These are phyloP conservation scores for Chelidonichthys spinosus DNA, from an alignment of 2,797 vertebrate species.

Conservation along the genomic window DNA sequence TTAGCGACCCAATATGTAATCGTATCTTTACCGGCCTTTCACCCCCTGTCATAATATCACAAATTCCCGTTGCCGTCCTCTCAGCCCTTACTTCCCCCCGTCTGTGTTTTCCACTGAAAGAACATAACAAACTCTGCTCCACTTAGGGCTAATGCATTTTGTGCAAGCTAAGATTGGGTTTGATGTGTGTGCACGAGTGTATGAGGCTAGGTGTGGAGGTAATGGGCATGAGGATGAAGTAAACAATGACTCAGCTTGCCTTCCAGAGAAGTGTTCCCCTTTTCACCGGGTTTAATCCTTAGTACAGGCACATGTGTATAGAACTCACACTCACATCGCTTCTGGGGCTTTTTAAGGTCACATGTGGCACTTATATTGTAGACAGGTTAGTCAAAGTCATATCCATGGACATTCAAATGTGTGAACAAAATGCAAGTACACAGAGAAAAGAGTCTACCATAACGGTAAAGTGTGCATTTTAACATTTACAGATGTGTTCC, in stretches of 20 bases:
- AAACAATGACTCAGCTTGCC: constrained; percentile 32
- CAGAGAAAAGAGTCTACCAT: not conserved
- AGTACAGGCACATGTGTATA: not conserved
- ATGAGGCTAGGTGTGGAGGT: constrained; percentile 40
- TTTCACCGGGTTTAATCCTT: constrained; percentile 15
- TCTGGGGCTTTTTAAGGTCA: constrained; percentile 7
- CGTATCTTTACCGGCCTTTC: constrained; percentile 57
- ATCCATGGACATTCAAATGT: not conserved
- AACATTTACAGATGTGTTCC: constrained; percentile 16
- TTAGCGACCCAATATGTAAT: constrained; percentile 67
- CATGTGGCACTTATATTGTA: not conserved
- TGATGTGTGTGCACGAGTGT: constrained; percentile 47
- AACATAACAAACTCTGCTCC: constrained; percentile 67
- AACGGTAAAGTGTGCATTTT: constrained; percentile 1
- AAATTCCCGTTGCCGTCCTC: constrained; percentile 48
- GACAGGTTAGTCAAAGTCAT: constrained; percentile 1
- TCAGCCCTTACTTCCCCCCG: constrained; percentile 28
- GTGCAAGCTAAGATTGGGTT: constrained; percentile 34
- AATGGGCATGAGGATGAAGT: constrained; percentile 26
- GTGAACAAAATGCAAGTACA: not conserved
- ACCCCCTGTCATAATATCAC: constrained; percentile 71
- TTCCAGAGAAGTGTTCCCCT: constrained; percentile 22
- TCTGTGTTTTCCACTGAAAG: constrained; percentile 55
- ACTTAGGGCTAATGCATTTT: constrained; percentile 70
- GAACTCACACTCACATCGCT: not conserved